phyloP scores from a whole-genome alignment of 2,113 vertebrate genomes.

The Phylloscopus whistleri region DNA sequence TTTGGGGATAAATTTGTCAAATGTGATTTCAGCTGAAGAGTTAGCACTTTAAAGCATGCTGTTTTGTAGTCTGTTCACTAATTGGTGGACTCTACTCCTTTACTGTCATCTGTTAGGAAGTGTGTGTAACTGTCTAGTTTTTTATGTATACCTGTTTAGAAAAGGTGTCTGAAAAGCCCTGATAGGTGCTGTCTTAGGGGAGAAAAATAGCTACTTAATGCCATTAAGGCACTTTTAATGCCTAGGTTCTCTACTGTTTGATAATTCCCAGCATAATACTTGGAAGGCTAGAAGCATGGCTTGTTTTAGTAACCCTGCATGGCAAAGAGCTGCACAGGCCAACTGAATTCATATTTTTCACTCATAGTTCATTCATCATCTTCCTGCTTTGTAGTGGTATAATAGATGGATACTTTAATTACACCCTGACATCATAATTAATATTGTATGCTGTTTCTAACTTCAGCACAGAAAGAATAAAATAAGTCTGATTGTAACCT shows the following conservation, averaged over 20 bases:
- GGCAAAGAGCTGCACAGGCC: neutral
- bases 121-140: neutral
- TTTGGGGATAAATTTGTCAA: neutral
- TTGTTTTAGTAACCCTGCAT: neutral
- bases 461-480: neutral
- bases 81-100: neutral
- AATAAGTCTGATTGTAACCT: neutral
- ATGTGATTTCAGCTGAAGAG: neutral
- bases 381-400: neutral
- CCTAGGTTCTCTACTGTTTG: neutral
- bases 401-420: neutral
- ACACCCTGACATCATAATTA: neutral
- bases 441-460: neutral
- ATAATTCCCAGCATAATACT: neutral
- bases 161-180: neutral
- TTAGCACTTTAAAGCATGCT: neutral
- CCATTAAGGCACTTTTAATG: neutral
- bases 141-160: neutral
- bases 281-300: neutral
- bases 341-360: neutral
- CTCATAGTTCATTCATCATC: neutral
- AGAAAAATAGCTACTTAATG: neutral
- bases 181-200: neutral
- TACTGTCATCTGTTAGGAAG: neutral
- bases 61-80: neutral